Percentiles rank a stretch among this genome's conserved stretches.
Evolutionary conservation across 2,797 vertebrate species (phyloP).

Genomic region (Numenius phaeopus): DNA sequence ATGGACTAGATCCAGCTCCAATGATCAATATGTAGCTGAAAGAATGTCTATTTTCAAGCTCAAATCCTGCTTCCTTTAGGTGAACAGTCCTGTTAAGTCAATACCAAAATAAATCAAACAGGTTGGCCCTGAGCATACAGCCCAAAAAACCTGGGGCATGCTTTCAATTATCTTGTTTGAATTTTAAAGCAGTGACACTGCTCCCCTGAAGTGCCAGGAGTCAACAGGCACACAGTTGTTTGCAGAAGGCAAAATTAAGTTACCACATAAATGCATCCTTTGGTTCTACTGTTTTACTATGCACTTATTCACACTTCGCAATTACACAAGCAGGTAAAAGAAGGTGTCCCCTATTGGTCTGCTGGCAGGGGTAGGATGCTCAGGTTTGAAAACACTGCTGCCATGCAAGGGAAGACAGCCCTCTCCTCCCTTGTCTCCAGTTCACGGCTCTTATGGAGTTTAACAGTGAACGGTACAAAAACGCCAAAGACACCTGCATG

Average conservation of each 20-base stretch:
- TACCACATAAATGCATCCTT: not conserved
- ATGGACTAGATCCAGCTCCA: not conserved
- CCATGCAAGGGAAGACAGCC: not conserved
- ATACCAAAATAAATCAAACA: constrained; percentile 18
- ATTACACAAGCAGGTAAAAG: not conserved
- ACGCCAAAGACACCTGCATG: constrained; percentile 35
- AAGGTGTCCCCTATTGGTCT: not conserved
- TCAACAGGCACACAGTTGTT: not conserved
- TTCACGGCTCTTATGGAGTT: not conserved
- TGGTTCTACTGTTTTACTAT: not conserved
- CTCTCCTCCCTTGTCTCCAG: not conserved
- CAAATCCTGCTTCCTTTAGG: not conserved
- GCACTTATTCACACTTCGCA: not conserved
- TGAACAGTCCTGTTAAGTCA: not conserved
- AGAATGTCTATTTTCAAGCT: constrained; percentile 10
- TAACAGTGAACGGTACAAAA: not conserved
- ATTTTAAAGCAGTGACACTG: not conserved
- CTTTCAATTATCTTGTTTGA: constrained; percentile 4
- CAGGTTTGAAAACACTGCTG: not conserved
- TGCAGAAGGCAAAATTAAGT: not conserved
- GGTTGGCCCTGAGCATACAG: not conserved
- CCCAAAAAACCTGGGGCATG: not conserved
- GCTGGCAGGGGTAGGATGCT: not conserved
- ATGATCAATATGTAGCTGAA: not conserved
- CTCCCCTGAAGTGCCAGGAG: not conserved